Conservation (phyloP, 1,140 invertebrate genomes). For the Antheraea pernyi region DNA sequence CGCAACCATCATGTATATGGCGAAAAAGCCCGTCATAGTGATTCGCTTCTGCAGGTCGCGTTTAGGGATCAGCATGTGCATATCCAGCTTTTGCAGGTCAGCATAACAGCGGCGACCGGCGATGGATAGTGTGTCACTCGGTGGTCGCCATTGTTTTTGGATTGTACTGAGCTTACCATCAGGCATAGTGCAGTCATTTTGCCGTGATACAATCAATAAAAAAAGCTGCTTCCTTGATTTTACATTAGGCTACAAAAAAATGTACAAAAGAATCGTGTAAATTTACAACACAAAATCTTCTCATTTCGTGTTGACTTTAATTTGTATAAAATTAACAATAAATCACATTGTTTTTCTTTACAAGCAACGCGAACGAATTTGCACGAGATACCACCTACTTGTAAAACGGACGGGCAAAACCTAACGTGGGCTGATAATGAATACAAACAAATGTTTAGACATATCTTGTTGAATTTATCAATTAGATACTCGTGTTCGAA, state of each 20-base stretch:
- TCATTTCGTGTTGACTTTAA: not conserved
- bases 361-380: not conserved
- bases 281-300: not conserved
- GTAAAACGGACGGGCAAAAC: not conserved
- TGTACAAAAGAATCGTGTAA: too few species aligned
- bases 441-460: not conserved
- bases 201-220: too few species aligned
- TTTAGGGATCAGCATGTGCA: too few species aligned
- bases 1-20: too few species aligned
- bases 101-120: too few species aligned
- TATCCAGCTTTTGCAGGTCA: too few species aligned
- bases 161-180: too few species aligned
- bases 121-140: too few species aligned
- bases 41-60: too few species aligned
- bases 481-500: not conserved
- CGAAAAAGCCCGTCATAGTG: too few species aligned
- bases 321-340: not conserved
- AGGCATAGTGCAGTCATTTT: too few species aligned
- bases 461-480: not conserved
- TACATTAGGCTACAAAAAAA: not conserved
- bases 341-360: not conserved
- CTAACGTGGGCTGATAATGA: slow-evolving; percentile 3
- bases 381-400: not conserved
- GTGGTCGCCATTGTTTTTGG: too few species aligned
- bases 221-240: not conserved